Evolutionary conservation across 92 coral and sea anemone genomes (phyloP), one percentile per base, ranked within the genome.

Genomic region (Palythoa heliodiscus): DNA sequence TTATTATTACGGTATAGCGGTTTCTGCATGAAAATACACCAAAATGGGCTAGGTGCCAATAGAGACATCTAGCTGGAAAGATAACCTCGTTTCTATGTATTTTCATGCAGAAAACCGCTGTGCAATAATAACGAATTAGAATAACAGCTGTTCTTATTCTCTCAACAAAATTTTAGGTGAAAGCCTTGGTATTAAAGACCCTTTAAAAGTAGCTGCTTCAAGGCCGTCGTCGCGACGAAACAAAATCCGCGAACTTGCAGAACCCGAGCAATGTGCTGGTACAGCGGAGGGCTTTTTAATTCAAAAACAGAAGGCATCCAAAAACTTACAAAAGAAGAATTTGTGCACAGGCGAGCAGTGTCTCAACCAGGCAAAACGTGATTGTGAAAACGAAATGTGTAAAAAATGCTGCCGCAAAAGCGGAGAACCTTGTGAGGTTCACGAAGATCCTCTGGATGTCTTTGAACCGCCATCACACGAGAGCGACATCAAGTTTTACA

Each of bases 341-440:
- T 29, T 29, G 35, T 97, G 99, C 78, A 76, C 78, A 0, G 98
- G 97, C 8, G 72, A 84, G 25, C 89, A 80, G 16, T 97, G 99
- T 91, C 76, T 92, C n/a, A 97, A 97, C 87, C 98, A 93, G 67
- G 93, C 96, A 2, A 97, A 97, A 82, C 90, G 84, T 16, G 98
- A 95, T 80, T 97, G 99, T 57, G 93, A 93, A 55, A 95, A 95
- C 66, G 88, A 72, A 40, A 92, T 97, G 94, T 97, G 99, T 71
- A 96, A 95, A 29, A 90, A 92, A 37, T 97, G 99, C 73, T 97
- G 99, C 80, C 92, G 89, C 71, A 90, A 83, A 69, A 91, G 94
- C 74, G 94, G 92, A 1, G 91, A 88, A 76, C 87, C 93, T 48
- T 97, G 99, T 54, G 91, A 93, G 11, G 94, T 87, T 9, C 99